Base-by-base conservation (phyloP, 2,797 vertebrate species). In the Dromococcyx pavoninus region DNA sequence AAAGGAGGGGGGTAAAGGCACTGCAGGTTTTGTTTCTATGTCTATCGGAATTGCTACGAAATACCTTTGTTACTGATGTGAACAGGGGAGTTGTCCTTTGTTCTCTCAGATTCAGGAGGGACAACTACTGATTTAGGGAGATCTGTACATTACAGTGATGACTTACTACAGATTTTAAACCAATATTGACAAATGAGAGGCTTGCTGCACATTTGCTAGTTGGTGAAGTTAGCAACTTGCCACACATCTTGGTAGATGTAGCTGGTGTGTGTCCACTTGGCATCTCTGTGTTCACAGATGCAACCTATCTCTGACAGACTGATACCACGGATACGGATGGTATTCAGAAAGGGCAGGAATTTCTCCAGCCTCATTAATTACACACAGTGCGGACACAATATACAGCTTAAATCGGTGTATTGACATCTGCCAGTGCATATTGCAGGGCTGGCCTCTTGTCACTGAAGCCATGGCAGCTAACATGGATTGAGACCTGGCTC, bases 251-350 rank as follows among this genome's bases (percentile, higher is more conserved):
- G 11, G 24, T 61, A 64, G 80, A 70, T 21, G 21, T 46, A 67
- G 50, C 13, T 61, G 24, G 17, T 35, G 30, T 22, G 61, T 14
- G 30, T 23, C 39, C 54, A 16, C 17, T n/a, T 30, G 35, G 15
- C 41, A 4, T 25, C 28, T 35, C 65, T 27, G 3, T 22, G 9
- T 17, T 61, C 16, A 18, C n/a, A 56, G 61, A 39, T 28, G 17
- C 53, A 67, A 9, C 35, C 17, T 1, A 0, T 18, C 44, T 70
- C 80, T 23, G 56, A 46, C 56, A 73, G 51, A 48, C 11, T 53
- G 46, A 4, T 24, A 15, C 0, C 2, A 17, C 0, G 1, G 16
- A 43, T 53, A 8, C 0, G 4, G 66, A 27, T 1, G 3, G 50
- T 21, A 25, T 43, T 84, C 21, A 51, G 46, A 50, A 74, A 50